These are phyloP conservation scores for Larimichthys polyactis DNA, from an alignment of 2,113 vertebrate species.

Conservation along the genomic window DNA sequence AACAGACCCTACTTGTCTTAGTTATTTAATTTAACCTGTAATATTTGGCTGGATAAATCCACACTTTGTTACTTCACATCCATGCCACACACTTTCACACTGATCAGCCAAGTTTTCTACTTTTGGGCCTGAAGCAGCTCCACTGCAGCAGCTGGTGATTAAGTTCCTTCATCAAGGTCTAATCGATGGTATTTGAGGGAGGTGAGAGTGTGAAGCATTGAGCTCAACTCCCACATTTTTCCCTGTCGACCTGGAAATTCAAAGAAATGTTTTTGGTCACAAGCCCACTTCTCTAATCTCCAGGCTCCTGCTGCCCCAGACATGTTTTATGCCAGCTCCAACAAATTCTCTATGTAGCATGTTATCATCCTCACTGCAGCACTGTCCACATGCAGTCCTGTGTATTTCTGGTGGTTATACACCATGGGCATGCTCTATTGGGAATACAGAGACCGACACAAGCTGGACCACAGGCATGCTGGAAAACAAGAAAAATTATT, in stretches of 20 bases:
- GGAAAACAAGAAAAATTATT: background rate
- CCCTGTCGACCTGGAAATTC: constrained; percentile 8
- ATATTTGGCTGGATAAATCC: background rate
- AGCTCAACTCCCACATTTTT: constrained; percentile 11
- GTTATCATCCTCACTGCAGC: background rate
- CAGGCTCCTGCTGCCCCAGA: background rate
- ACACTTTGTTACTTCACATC: background rate
- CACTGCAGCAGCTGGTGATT: constrained; percentile 11
- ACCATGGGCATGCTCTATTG: background rate
- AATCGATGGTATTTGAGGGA: constrained; percentile 7
- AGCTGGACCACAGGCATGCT: constrained; percentile 3
- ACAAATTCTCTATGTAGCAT: constrained; percentile 13
- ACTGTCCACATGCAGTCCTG: constrained; percentile 11
- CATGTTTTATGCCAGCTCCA: constrained; percentile 12
- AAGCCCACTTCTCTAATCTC: constrained; percentile 26
- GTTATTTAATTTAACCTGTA: background rate
- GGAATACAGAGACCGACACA: constrained; percentile 3
- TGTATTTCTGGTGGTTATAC: background rate
- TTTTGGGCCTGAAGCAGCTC: background rate
- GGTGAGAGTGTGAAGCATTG: background rate
- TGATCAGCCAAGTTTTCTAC: background rate
- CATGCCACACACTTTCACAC: background rate
- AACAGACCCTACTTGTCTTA: background rate
- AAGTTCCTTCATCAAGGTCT: constrained; percentile 21
- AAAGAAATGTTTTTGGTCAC: constrained; percentile 18